Evolutionary conservation across 2,888 invertebrate species (phyloP).

Genomic region (Aethes cnicana): DNA sequence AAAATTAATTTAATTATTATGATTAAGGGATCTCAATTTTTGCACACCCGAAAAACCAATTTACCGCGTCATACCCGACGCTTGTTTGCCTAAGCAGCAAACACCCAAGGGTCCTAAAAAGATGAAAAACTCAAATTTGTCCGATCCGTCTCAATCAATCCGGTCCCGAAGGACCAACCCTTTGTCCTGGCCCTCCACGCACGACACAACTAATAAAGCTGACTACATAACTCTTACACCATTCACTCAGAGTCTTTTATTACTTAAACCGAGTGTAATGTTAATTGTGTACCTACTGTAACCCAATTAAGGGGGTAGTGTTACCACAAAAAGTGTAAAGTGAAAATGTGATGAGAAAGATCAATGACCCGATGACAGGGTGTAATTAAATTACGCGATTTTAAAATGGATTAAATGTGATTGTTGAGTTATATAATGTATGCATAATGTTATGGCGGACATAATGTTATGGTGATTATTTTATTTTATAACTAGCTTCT

Average conservation of each 20-base stretch:
- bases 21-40: no score
- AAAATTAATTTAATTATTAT: no score
- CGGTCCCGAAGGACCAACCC: constrained; percentile 74
- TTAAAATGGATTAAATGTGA: not conserved
- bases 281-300: no score
- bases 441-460: no score
- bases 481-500: no score
- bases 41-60: constrained; percentile 18
- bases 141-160: constrained; percentile 80
- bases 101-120: constrained; percentile 46
- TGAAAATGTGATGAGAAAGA: constrained; percentile 64
- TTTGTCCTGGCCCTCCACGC: constrained; percentile 61
- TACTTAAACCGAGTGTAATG: no score
- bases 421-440: constrained; percentile 5
- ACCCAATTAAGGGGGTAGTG: constrained; percentile 76
- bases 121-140: constrained; percentile 68
- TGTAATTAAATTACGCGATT: constrained; percentile 22
- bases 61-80: constrained; percentile 20
- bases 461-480: no score
- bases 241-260: no score
- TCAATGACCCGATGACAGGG: constrained; percentile 29
- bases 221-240: no score
- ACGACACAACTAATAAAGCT: no score
- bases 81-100: constrained; percentile 34
- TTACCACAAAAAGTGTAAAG: constrained; percentile 69